Evolutionary conservation across 64 coral and sea anemone genomes (phyloP), one percentile per base, ranked within the genome.

Genomic region (Cladopsammia gracilis): DNA sequence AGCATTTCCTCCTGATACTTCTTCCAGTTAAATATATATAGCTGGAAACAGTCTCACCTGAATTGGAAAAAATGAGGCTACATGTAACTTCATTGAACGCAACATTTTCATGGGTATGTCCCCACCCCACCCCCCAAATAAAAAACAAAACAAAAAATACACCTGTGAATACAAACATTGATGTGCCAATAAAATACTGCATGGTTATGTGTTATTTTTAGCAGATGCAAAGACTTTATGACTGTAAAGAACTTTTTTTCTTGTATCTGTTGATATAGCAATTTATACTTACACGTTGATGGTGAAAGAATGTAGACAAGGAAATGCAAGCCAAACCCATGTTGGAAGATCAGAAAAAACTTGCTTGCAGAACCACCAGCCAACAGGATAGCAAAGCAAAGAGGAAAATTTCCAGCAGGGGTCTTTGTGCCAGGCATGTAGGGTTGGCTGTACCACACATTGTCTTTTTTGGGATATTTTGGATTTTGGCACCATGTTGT

Each of bases 401-500:
- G 12, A 18, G 14, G 19, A 25, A 81, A 81, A 81, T 81, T 81
- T 9, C 77, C 77, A 81, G 77, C 77, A 18, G 77, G 50, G 5
- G 4, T 58, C 53, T 24, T 57, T 22, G 53, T 50, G 1, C 77
- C 77, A 18, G 77, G 59, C 77, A 81, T 81, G 9, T 16, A 18
- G 26, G 82, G 82, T 62, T 88, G 69, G 75, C 86, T 88, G 13
- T 58, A 14, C 87, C 87, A 77, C 0, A 25, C 61, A n/a, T 9
- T 46, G n/a, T 60, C 58, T 65, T 76, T 89, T 7, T 48, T 9
- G 4, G 50, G 24, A 24, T 71, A 87, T 20, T 52, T 51, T 24
- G 83, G 65, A 14, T 81, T 81, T 19, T 22, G 12, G 53, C 77
- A 59, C 50, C 3, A 25, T 9, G 50, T 81, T 7, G 51, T 15